A percentile compares a stretch with the other conserved stretches of the same genome.
Evolutionary conservation across 2,797 vertebrate genomes (phyloP).

Genomic region (Gambelia wislizenii): DNA sequence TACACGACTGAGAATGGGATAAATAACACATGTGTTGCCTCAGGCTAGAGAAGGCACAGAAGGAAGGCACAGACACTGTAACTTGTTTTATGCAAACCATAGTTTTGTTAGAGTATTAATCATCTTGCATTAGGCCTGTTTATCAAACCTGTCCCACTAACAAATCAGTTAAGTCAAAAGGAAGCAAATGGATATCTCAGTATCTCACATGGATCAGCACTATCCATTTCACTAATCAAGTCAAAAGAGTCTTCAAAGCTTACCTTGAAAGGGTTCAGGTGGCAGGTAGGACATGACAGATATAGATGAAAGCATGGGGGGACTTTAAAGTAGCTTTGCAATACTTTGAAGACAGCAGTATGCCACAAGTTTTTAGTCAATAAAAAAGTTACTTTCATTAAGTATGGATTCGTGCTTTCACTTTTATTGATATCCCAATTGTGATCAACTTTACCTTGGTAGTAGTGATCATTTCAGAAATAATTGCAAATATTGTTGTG

Average conservation of each 20-base stretch:
- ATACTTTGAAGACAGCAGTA: neutral
- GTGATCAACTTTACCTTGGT: neutral
- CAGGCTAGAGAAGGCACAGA: neutral
- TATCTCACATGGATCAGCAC: neutral
- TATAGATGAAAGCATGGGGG: neutral
- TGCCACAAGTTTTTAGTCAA: neutral
- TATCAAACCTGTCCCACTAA: neutral
- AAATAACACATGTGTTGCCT: constrained; percentile 5
- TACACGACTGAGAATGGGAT: neutral
- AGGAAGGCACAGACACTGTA: neutral
- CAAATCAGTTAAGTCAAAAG: neutral
- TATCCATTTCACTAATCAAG: neutral
- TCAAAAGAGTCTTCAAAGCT: neutral
- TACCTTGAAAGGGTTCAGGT: neutral
- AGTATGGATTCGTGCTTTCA: neutral
- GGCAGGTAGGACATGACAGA: neutral
- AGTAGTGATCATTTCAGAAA: neutral
- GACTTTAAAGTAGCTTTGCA: neutral
- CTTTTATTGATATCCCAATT: neutral
- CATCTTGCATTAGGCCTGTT: neutral
- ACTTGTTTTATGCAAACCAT: constrained; percentile 1
- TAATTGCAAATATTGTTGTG: neutral
- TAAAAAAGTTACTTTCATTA: neutral
- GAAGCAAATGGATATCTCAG: neutral
- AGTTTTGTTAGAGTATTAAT: constrained; percentile 3